Base-by-base conservation (phyloP, 2,797 vertebrate species). In the Manis pentadactyla region DNA sequence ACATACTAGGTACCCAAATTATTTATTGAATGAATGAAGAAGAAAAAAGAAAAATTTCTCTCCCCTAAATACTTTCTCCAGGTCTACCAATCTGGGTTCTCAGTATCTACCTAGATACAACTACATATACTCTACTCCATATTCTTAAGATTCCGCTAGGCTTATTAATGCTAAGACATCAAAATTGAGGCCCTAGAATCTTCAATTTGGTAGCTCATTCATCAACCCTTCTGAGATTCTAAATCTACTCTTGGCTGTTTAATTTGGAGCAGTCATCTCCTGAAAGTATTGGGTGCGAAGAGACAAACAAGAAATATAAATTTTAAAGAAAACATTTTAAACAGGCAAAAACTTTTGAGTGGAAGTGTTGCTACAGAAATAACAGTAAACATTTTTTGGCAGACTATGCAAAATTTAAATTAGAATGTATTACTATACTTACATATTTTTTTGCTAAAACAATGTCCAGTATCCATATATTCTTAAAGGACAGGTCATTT, bases 401-500 rank as follows among this genome's bases (percentile, higher is more conserved):
- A 88, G 37, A 57, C 19, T 31, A 34, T 63, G 13, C 14, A 92
- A 89, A 81, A 66, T 90, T 94, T 81, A 57, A 55, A 55, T 46
- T 17, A 94, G 46, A 82, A 46, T 64, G 93, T 73, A n/a, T 93
- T 51, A 69, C 69, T 42, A 66, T n/a, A 79, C 1, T 0, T 49
- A 39, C 74, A 81, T 39, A n/a, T 81, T 94, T 86, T 37, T 78
- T 97, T 89, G n/a, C 39, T 82, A 85, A 94, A 37, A 77, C 39
- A 69, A 93, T 27, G 49, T 46, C 39, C 94, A 34, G 1, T 63
- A 61, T 74, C 51, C 82, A 91, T 57, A 90, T 27, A 73, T 37
- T 93, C 57, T 64, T 77, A n/a, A 93, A 87, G 39, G 27, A 79
- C 6, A 75, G 17, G 21, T 66, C 42, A 95, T 93, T 77, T 6